A percentile compares a stretch with the other conserved stretches of the same genome.
These are phyloP conservation scores for Acrocyrtus sp. DNA, from an alignment of 2,888 invertebrate genomes.

Conservation along the genomic window DNA sequence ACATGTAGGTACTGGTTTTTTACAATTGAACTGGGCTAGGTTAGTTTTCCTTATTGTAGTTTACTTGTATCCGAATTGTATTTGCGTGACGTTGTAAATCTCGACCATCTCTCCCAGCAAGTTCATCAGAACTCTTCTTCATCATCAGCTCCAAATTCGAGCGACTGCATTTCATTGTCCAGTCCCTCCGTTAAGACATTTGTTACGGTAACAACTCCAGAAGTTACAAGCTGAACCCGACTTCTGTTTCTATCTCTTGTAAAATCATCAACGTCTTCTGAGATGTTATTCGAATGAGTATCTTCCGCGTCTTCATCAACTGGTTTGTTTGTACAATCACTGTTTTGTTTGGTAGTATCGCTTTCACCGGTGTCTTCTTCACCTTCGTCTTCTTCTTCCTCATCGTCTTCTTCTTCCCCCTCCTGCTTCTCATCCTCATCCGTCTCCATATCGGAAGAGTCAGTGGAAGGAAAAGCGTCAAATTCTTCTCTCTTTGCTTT, in stretches of 20 bases:
- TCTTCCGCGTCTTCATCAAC: background rate
- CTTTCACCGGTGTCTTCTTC: conserved; percentile 4
- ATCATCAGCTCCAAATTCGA: conserved; percentile 52
- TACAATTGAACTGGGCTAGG: too few relatives aligned
- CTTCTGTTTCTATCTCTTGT: conserved; percentile 23
- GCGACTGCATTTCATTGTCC: conserved; percentile 33
- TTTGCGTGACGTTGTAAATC: conserved; percentile 41
- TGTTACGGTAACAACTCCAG: conserved; percentile 42
- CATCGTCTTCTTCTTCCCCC: conserved; percentile 3
- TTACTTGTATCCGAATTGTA: conserved; percentile 51
- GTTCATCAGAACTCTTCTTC: conserved; percentile 40
- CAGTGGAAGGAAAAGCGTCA: conserved; percentile 16
- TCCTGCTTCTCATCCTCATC: conserved; percentile 42
- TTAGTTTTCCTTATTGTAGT: conserved; percentile 29
- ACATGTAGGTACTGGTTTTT: too few relatives aligned
- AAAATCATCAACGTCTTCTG: conserved; percentile 15
- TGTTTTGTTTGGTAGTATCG: background rate
- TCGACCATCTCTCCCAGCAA: conserved; percentile 5
- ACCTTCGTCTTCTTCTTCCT: conserved; percentile 14
- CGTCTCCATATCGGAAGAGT: conserved; percentile 31
- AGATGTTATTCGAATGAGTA: background rate
- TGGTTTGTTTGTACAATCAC: background rate
- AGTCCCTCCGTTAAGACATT: conserved; percentile 32
- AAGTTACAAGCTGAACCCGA: conserved; percentile 32
- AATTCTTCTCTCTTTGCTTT: conserved; percentile 15